phyloP scores from a whole-genome alignment of 2,797 vertebrate species.

The Pipistrellus pygmaeus region DNA sequence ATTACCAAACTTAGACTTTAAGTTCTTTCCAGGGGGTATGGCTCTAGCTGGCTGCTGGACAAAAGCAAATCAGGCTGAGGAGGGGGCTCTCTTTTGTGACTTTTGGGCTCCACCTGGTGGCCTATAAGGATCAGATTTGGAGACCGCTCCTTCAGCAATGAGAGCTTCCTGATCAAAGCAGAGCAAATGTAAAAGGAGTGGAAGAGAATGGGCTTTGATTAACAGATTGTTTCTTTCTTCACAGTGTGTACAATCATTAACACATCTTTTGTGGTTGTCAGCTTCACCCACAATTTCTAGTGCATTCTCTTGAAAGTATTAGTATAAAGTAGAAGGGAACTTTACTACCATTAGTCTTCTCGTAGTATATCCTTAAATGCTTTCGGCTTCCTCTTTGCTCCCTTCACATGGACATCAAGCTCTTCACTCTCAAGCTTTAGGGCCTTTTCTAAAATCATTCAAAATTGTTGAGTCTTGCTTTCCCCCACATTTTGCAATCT shows the following conservation, averaged over 20 bases:
- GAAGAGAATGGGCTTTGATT: not conserved
- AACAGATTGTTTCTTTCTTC: not conserved
- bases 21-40: not conserved
- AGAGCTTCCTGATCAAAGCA: not conserved
- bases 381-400: not conserved
- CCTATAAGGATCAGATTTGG: constrained; percentile 72
- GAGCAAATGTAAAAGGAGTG: not conserved
- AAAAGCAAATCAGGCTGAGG: constrained; percentile 71
- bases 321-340: not conserved
- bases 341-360: not conserved
- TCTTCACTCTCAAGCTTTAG: not conserved
- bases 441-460: not conserved
- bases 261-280: not conserved
- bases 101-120: constrained; percentile 88
- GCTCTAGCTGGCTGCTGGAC: not conserved
- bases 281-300: not conserved
- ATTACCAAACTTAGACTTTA: not conserved
- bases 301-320: not conserved
- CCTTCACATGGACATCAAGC: not conserved
- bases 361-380: not conserved
- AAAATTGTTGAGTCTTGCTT: not conserved
- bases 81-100: constrained; percentile 80
- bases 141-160: not conserved
- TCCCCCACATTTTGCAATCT: not conserved
- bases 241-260: not conserved